Conservation (phyloP, 2,797 vertebrate species). For the Melanotaenia nigrans region DNA sequence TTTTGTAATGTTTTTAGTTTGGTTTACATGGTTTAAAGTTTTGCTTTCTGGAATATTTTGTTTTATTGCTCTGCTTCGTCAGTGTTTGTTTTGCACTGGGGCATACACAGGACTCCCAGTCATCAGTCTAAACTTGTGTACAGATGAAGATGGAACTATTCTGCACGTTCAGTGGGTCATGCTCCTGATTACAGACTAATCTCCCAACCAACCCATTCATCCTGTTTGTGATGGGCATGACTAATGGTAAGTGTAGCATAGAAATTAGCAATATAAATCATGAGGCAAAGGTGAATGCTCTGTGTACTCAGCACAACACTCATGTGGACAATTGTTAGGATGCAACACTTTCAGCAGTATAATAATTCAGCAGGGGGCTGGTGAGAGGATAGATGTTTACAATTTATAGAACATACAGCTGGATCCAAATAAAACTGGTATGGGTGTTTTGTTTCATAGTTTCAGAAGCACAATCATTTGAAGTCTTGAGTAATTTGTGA, state of each 20-base stretch:
- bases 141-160: background rate
- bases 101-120: background rate
- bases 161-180: constrained; percentile 22
- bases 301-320: background rate
- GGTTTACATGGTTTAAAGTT: background rate
- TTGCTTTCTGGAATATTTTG: background rate
- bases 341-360: too few species aligned
- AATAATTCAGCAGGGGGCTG: background rate
- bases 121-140: background rate
- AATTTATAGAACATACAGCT: background rate
- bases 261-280: constrained; percentile 4
- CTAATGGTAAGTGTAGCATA: constrained; percentile 5
- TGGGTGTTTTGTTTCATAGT: constrained; percentile 24
- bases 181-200: constrained; percentile 65
- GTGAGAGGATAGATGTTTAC: constrained; percentile 26
- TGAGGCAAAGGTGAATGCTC: background rate
- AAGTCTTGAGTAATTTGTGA: background rate
- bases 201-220: constrained; percentile 1
- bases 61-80: background rate
- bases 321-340: too few species aligned
- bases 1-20: background rate
- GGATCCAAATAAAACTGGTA: background rate
- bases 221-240: constrained; percentile 53
- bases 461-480: constrained; percentile 65
- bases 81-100: background rate